These are phyloP conservation scores for Leptopilina syphax DNA, from an alignment of 2,888 invertebrate genomes.

Conservation along the genomic window DNA sequence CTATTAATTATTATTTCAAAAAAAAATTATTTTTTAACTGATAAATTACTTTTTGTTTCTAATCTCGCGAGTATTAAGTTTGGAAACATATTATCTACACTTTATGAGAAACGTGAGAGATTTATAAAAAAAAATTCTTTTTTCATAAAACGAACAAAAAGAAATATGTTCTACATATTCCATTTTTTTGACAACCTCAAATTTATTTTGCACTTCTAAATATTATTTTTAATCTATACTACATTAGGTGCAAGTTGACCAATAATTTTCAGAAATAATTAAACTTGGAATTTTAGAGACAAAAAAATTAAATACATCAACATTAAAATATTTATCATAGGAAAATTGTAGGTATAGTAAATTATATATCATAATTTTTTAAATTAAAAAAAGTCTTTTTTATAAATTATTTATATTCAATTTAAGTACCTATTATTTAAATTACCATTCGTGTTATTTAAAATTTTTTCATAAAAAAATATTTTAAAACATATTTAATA, in stretches of 20 bases:
- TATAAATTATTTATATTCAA: too few species aligned
- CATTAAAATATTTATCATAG: too few species aligned
- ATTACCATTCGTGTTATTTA: too few species aligned
- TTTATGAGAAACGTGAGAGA: neutral
- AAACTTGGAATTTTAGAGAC: neutral
- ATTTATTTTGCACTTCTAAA: neutral
- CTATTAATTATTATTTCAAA: neutral
- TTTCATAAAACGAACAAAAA: neutral
- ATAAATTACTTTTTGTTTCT: neutral
- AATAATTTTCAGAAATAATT: slow-evolving; percentile 35
- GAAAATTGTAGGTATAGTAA: too few species aligned
- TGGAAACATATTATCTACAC: neutral
- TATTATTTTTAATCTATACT: neutral
- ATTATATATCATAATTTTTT: too few species aligned
- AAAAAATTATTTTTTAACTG: neutral
- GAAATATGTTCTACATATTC: neutral
- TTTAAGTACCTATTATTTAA: too few species aligned
- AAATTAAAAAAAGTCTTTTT: too few species aligned
- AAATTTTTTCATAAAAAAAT: too few species aligned
- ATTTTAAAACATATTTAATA: too few species aligned
- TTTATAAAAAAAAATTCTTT: neutral
- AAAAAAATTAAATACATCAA: neutral
- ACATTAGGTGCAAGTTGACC: slow-evolving; percentile 44
- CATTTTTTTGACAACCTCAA: neutral
- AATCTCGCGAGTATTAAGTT: neutral